phyloP scores from a whole-genome alignment of 2,113 vertebrate species.

The Nannospalax galili region DNA sequence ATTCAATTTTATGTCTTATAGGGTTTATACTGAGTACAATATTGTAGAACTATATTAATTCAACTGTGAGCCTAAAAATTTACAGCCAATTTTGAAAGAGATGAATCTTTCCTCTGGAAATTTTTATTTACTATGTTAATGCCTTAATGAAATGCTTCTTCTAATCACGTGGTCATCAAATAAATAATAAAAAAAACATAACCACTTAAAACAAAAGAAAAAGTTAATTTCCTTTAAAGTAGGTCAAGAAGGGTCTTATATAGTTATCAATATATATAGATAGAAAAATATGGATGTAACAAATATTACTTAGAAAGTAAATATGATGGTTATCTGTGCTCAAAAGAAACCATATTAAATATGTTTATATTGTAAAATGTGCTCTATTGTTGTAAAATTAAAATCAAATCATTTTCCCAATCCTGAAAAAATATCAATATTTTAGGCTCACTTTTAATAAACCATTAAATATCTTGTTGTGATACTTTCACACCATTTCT shows the following conservation, averaged over 20 bases:
- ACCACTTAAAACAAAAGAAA: neutral
- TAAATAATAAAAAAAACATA: constrained; percentile 52
- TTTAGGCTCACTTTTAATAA: constrained; percentile 1
- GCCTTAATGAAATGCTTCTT: too few relatives aligned
- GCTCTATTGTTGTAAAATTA: constrained; percentile 35
- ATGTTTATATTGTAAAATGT: neutral
- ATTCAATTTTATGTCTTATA: too few relatives aligned
- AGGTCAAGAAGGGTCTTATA: constrained; percentile 29
- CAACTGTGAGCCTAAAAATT: too few relatives aligned
- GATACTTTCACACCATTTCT: constrained; percentile 16
- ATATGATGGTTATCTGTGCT: neutral
- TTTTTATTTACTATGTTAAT: too few relatives aligned
- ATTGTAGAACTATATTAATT: too few relatives aligned
- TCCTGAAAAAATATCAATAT: too few relatives aligned
- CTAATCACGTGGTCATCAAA: too few relatives aligned
- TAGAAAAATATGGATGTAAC: neutral
- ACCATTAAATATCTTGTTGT: constrained; percentile 33
- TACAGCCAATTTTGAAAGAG: too few relatives aligned
- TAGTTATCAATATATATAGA: neutral
- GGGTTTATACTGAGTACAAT: too few relatives aligned
- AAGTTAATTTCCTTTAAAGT: neutral
- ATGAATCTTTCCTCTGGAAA: too few relatives aligned
- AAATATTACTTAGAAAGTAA: neutral
- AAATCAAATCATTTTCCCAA: constrained; percentile 23
- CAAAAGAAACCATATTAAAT: constrained; percentile 11